phyloP scores from a whole-genome alignment of 1,140 invertebrate genomes.

The Lysiphlebus fabarum region DNA sequence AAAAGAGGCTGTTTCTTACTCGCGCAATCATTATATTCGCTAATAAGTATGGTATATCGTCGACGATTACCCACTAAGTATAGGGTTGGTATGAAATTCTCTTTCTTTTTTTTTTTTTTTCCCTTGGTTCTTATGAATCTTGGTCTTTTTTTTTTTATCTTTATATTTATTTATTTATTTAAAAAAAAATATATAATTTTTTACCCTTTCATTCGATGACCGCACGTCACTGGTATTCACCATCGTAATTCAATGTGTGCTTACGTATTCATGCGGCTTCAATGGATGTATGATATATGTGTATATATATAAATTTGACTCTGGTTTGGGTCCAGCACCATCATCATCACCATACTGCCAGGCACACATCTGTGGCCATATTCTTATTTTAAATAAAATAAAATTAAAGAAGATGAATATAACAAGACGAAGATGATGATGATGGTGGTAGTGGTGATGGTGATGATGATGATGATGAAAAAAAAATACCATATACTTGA shows the following conservation, averaged over 20 bases:
- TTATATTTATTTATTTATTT: neutral
- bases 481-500: too few species aligned
- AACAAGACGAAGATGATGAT: too few species aligned
- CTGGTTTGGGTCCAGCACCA: too few species aligned
- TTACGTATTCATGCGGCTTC: slow-evolving; percentile 15
- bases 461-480: too few species aligned
- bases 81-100: slow-evolving; percentile 40
- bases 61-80: slow-evolving; percentile 52
- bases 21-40: slow-evolving; percentile 44
- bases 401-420: too few species aligned
- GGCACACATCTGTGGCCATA: too few species aligned
- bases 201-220: slow-evolving; percentile 38
- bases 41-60: slow-evolving; percentile 53
- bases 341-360: too few species aligned
- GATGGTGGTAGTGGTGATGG: too few species aligned
- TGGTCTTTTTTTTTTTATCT: slow-evolving; percentile 12
- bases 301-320: too few species aligned
- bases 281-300: slow-evolving; percentile 8
- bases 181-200: slow-evolving; percentile 23
- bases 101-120: slow-evolving; percentile 4
- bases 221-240: slow-evolving; percentile 46
- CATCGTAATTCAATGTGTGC: slow-evolving; percentile 11
- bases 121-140: neutral
- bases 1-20: slow-evolving; percentile 19
- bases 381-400: too few species aligned